Percentiles rank a stretch among this genome's conserved stretches.
These are phyloP conservation scores for Macrobrachium rosenbergii DNA, from an alignment of 1,140 invertebrate genomes.

Conservation along the genomic window DNA sequence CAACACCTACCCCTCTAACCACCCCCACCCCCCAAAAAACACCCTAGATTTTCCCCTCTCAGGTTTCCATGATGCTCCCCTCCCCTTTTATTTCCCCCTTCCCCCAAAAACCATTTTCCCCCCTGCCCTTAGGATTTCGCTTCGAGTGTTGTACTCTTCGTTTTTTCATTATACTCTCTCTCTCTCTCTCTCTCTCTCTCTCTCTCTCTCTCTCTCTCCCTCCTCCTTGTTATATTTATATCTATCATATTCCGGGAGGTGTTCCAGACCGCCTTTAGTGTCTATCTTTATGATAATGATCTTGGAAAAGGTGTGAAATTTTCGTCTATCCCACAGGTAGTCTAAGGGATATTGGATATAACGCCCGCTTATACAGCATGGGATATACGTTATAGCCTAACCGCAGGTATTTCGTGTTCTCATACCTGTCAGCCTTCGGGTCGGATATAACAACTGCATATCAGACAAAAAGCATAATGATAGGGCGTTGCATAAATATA, in stretches of 20 bases:
- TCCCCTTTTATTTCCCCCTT: background rate
- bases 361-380: slow-evolving; percentile 21
- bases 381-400: slow-evolving; percentile 42
- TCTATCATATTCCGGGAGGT: too few relatives aligned
- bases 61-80: background rate
- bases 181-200: background rate
- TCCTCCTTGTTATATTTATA: too few relatives aligned
- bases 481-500: slow-evolving; percentile 55
- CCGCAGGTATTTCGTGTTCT: slow-evolving; percentile 51
- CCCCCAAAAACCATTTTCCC: too few relatives aligned
- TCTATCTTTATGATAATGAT: slow-evolving; percentile 56
- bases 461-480: slow-evolving; percentile 57
- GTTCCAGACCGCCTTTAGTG: too few relatives aligned
- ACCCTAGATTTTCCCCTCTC: background rate
- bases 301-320: slow-evolving; percentile 54
- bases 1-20: background rate
- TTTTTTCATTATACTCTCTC: background rate
- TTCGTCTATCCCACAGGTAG: slow-evolving; percentile 35
- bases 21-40: background rate
- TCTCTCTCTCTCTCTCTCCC: background rate
- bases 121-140: too few relatives aligned
- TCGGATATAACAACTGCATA: slow-evolving; percentile 54
- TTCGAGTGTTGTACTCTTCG: too few relatives aligned
- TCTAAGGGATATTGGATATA: slow-evolving; percentile 55
- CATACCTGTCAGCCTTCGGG: slow-evolving; percentile 45